A percentile compares a stretch with the other conserved stretches of the same genome.
These are phyloP conservation scores for Umimayanthus chanpuru DNA, from an alignment of 92 coral and sea anemone genomes.

Conservation along the genomic window DNA sequence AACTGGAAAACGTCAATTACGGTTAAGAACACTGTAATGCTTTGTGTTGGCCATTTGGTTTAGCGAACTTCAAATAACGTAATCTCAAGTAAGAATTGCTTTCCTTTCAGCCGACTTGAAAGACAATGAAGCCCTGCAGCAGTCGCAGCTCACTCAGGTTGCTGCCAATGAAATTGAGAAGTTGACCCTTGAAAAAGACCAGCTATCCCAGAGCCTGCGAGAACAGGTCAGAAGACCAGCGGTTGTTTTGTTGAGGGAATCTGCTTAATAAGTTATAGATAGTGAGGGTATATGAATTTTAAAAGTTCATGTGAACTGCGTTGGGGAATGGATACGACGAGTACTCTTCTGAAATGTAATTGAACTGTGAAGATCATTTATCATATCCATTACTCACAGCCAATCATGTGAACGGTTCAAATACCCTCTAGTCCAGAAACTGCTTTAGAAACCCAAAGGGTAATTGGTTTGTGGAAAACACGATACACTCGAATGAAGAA, in stretches of 20 bases:
- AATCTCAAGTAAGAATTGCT: neutral
- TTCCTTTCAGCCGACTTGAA: constrained; percentile 64
- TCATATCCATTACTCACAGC: too few relatives aligned
- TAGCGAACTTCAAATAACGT: neutral
- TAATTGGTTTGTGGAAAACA: too few relatives aligned
- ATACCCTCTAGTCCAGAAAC: too few relatives aligned
- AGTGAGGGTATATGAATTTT: too few relatives aligned
- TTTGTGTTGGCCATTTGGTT: neutral
- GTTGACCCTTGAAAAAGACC: constrained; percentile 76
- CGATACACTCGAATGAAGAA: too few relatives aligned
- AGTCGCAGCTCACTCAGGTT: constrained; percentile 76
- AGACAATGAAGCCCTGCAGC: constrained; percentile 78
- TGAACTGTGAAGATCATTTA: too few relatives aligned
- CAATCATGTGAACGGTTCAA: too few relatives aligned
- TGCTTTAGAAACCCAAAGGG: too few relatives aligned
- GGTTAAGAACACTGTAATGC: neutral
- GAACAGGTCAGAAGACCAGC: constrained; percentile 61
- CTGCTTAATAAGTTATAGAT: neutral
- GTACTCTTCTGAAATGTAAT: too few relatives aligned
- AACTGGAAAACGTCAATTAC: too few relatives aligned
- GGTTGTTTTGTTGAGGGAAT: neutral
- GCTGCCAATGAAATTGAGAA: constrained; percentile 88
- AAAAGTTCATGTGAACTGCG: too few relatives aligned
- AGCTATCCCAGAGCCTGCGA: constrained; percentile 73
- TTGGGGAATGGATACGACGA: too few relatives aligned